Base-by-base conservation (phyloP, 2,113 vertebrate species). In the Oriolus oriolus region DNA sequence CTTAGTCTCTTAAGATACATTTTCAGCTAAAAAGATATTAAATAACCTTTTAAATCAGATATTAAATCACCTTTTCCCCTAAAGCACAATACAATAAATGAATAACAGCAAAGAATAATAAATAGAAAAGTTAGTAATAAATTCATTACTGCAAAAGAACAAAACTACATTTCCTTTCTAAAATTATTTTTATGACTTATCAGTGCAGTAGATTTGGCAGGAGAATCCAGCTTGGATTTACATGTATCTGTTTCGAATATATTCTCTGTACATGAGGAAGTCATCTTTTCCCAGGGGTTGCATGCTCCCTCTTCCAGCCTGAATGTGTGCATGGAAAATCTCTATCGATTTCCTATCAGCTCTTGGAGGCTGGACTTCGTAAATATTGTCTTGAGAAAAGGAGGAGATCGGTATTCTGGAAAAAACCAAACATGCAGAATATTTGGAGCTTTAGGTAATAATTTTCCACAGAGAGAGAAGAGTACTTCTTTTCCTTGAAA, bases 221-320 rank as follows among this genome's bases (percentile, higher is more conserved):
- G 15, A 87, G 66, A 91, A 60, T 39, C 65, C 16, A 2, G 37
- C 19, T 69, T 42, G 39, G 64, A 56, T 66, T 98, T 96, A 99
- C 98, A 99, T 97, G 96, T 99, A 99, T 96, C 99, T 98, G 97
- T 99, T 99, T 94, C 98, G 98, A 96, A 99, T 98, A 90, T 99
- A 99, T 82, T 99, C 99, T 74, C 99, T 97, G 97, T 99, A 99
- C 96, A 98, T 98, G 68, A 99, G 79, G 59, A 98, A 95, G 86
- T 99, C 99, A 11, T 99, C 99, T 89, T 98, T 98, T 87, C 98
- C 98, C 35, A 98, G 96, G 7, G 97, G 93, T 93, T 98, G 98
- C 97, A 99, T 98, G 92, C 98, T 97, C 35, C 99, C 99, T 77
- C 89, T 97, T 41, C 98, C 98, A 37, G 97, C 98, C 93, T 98